Evolutionary conservation across 2,888 invertebrate genomes (phyloP).

Genomic region (Caenorhabditis sp.): DNA sequence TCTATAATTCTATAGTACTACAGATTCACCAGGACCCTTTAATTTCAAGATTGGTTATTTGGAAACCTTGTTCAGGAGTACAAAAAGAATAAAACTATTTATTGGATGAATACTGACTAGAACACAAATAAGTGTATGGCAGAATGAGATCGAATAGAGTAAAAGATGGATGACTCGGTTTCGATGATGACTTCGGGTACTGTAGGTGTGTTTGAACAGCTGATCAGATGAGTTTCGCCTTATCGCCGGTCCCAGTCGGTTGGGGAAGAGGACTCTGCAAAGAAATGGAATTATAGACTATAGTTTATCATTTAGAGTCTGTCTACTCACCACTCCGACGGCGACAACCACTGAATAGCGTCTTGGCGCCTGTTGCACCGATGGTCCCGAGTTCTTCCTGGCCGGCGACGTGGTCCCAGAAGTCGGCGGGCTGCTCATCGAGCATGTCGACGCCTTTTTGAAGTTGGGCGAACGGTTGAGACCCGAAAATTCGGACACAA

Average conservation of each 20-base stretch:
- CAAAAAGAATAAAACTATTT: too few relatives aligned
- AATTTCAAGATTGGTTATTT: too few relatives aligned
- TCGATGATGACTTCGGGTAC: too few relatives aligned
- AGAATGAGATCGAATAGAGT: too few relatives aligned
- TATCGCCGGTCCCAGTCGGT: neutral
- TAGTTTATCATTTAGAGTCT: too few relatives aligned
- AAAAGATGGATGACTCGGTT: too few relatives aligned
- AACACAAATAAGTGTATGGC: too few relatives aligned
- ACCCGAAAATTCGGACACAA: conserved; percentile 45
- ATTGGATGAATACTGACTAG: too few relatives aligned
- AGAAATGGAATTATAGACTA: neutral
- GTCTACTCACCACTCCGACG: conserved; percentile 17
- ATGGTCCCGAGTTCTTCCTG: conserved; percentile 9
- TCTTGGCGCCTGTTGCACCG: neutral
- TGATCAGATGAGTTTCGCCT: conserved; percentile 1
- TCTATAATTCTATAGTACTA: too few relatives aligned
- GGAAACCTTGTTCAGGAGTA: too few relatives aligned
- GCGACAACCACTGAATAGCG: conserved; percentile 11
- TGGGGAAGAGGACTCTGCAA: conserved; percentile 7
- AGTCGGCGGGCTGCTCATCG: neutral
- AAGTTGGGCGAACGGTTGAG: conserved; percentile 40
- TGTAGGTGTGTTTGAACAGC: neutral
- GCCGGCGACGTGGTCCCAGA: neutral
- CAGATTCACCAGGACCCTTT: too few relatives aligned
- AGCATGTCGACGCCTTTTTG: conserved; percentile 10